Evolutionary conservation across 2,113 vertebrate genomes (phyloP).

Genomic region (Turnix velox): DNA sequence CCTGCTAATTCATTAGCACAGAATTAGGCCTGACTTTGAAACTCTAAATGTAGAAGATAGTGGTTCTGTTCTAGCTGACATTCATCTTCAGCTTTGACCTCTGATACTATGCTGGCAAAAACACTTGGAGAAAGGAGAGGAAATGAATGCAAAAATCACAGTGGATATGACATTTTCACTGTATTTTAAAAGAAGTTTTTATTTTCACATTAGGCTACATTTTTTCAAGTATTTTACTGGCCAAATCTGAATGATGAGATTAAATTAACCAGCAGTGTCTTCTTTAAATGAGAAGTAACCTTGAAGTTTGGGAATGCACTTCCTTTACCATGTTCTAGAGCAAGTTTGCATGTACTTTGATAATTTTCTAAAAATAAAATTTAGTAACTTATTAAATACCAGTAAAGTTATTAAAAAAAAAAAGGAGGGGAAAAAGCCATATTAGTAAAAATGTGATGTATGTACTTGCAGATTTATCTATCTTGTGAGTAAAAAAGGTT

Average conservation of each 20-base stretch:
- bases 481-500: constrained; percentile 56
- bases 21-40: constrained; percentile 25
- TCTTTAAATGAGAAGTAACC: constrained; percentile 9
- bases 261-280: constrained; percentile 45
- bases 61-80: not conserved
- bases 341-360: constrained; percentile 51
- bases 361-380: constrained; percentile 63
- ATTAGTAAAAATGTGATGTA: constrained; percentile 71
- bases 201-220: not conserved
- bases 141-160: not conserved
- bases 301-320: constrained; percentile 24
- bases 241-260: not conserved
- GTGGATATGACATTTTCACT: not conserved
- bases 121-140: not conserved
- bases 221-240: not conserved
- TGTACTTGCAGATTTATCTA: constrained; percentile 57
- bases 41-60: not conserved
- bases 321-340: constrained; percentile 13
- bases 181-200: not conserved
- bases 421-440: constrained; percentile 75
- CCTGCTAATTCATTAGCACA: constrained; percentile 16
- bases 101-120: not conserved
- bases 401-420: constrained; percentile 40
- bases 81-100: not conserved
- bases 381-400: constrained; percentile 59